phyloP scores from a whole-genome alignment of 1,140 invertebrate genomes.

The Neodiprion pinetum region DNA sequence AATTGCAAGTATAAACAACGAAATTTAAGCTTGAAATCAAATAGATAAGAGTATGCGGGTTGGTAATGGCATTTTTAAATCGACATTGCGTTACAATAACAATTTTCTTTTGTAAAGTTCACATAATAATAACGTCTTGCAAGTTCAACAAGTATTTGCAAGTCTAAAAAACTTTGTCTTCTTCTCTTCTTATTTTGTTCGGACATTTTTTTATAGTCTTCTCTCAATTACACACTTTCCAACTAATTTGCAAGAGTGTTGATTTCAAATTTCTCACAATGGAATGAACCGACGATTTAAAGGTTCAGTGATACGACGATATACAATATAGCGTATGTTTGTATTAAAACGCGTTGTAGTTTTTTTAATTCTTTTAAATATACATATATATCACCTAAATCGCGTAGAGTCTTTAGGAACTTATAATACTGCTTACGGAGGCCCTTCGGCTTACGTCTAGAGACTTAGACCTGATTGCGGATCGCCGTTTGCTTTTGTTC shows the following conservation, averaged over 20 bases:
- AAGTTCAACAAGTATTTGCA: neutral
- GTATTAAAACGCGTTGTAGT: neutral
- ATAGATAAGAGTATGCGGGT: neutral
- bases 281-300: constrained; percentile 1
- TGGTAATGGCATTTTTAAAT: neutral
- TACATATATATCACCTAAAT: neutral
- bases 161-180: neutral
- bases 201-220: neutral
- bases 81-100: neutral
- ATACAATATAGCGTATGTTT: neutral
- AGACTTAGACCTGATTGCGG: constrained; percentile 22
- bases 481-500: constrained; percentile 7
- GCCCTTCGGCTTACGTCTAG: constrained; percentile 32
- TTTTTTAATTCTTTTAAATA: neutral
- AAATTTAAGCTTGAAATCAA: neutral
- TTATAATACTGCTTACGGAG: constrained; percentile 52
- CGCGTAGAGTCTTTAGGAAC: constrained; percentile 42
- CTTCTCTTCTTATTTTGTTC: neutral
- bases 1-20: neutral
- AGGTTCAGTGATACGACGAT: neutral
- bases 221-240: neutral
- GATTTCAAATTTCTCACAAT: neutral
- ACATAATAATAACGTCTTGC: neutral
- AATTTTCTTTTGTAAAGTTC: neutral
- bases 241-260: constrained; percentile 1